Conservation (phyloP, 1,140 invertebrate genomes). For the Aphis craccivora region DNA sequence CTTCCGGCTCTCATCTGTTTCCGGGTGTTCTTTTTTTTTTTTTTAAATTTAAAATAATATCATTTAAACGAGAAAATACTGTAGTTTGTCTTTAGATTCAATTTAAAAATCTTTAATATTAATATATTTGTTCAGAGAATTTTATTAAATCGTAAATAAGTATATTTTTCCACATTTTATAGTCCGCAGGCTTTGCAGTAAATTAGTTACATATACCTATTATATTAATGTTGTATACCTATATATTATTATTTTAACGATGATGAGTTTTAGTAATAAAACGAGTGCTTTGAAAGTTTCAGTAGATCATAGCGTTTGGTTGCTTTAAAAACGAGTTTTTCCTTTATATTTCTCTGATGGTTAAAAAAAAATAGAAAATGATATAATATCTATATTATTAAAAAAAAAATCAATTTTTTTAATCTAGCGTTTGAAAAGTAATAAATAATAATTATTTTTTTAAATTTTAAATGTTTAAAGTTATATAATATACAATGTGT, state of each 20-base stretch:
- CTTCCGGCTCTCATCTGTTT: neutral
- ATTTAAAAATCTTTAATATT: neutral
- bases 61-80: neutral
- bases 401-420: neutral
- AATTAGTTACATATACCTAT: neutral
- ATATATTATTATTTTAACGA: neutral
- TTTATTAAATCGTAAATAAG: neutral
- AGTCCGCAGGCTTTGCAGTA: neutral
- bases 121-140: neutral
- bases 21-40: neutral
- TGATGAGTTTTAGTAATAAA: neutral
- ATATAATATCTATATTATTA: neutral
- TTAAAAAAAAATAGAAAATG: neutral
- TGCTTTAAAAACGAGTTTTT: neutral
- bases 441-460: neutral
- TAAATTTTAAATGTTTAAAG: neutral
- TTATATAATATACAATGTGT: too few species aligned
- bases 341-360: neutral
- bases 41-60: neutral
- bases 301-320: neutral
- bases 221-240: neutral
- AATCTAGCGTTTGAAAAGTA: neutral
- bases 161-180: neutral
- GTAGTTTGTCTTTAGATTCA: neutral
- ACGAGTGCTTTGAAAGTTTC: neutral